phyloP scores from a whole-genome alignment of 2,113 vertebrate genomes.

The Cheilinus undulatus region DNA sequence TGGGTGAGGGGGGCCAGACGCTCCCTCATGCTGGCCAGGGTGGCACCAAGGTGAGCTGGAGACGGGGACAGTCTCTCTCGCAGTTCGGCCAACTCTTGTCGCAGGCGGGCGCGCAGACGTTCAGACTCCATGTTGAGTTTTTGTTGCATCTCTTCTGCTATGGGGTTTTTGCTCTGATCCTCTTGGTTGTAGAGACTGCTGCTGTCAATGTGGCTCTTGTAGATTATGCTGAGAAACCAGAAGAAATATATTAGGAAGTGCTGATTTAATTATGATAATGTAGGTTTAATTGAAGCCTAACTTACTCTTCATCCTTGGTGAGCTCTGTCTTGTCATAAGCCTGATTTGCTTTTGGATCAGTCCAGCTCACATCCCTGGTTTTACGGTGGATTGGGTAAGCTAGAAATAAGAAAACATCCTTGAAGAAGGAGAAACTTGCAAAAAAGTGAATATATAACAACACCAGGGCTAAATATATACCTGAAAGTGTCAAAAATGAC shows the following conservation, averaged over 20 bases:
- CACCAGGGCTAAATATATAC: constrained; percentile 54
- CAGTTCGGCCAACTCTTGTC: constrained; percentile 87
- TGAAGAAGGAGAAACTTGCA: not conserved
- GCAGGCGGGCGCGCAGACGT: constrained; percentile 80
- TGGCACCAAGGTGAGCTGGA: constrained; percentile 70
- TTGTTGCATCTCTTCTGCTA: constrained; percentile 61
- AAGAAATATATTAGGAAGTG: not conserved
- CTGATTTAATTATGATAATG: not conserved
- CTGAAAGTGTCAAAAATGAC: constrained; percentile 69
- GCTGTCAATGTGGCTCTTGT: constrained; percentile 84
- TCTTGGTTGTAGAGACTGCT: constrained; percentile 74
- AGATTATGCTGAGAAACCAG: constrained; percentile 66
- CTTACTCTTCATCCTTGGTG: constrained; percentile 79
- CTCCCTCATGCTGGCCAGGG: constrained; percentile 83
- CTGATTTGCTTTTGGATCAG: constrained; percentile 77
- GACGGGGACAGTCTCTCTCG: constrained; percentile 82
- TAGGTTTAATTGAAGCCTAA: constrained; percentile 3
- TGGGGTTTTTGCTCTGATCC: constrained; percentile 67
- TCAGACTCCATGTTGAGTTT: constrained; percentile 77
- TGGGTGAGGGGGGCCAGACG: constrained; percentile 81
- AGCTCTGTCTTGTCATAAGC: constrained; percentile 77
- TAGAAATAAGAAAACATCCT: constrained; percentile 40
- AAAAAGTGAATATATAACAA: not conserved
- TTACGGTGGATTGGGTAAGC: constrained; percentile 73
- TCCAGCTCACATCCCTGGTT: constrained; percentile 75